These are phyloP conservation scores for Oasisia sp. DNA, from an alignment of 2,888 invertebrate genomes.

Conservation along the genomic window DNA sequence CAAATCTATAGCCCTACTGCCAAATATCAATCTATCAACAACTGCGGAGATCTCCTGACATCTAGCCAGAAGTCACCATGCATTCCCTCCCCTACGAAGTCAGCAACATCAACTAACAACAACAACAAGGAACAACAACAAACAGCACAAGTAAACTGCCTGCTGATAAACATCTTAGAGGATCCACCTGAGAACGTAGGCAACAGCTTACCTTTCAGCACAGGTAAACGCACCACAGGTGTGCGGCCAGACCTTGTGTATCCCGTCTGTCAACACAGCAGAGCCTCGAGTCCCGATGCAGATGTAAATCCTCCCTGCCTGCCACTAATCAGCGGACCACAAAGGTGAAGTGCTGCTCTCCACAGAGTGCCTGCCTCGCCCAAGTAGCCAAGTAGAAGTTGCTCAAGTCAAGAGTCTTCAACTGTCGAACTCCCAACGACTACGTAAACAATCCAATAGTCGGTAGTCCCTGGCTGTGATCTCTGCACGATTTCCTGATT, in stretches of 20 bases:
- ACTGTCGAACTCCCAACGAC: neutral
- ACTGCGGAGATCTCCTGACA: neutral
- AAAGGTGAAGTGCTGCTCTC: neutral
- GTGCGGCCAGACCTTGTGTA: neutral
- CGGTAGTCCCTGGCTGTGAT: neutral
- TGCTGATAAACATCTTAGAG: conserved; percentile 1
- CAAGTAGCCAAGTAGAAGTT: neutral
- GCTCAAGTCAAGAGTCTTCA: neutral
- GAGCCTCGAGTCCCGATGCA: neutral
- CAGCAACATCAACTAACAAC: neutral
- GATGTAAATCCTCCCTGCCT: neutral
- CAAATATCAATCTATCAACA: neutral
- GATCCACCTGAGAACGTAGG: neutral
- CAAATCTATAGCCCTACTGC: neutral
- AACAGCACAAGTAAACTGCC: neutral
- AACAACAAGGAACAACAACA: neutral
- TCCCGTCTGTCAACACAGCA: neutral
- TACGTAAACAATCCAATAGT: neutral
- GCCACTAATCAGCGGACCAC: neutral
- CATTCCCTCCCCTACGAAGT: neutral
- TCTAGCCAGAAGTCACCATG: neutral
- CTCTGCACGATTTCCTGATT: neutral
- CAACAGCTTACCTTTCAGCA: conserved; percentile 10
- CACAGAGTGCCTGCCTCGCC: neutral
- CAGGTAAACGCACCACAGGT: conserved; percentile 1